A percentile compares a stretch with the other conserved stretches of the same genome.
Evolutionary conservation across 37 sponge, comb jelly and placozoan species (phyloP).

Genomic region (Hexactinellida sp.): DNA sequence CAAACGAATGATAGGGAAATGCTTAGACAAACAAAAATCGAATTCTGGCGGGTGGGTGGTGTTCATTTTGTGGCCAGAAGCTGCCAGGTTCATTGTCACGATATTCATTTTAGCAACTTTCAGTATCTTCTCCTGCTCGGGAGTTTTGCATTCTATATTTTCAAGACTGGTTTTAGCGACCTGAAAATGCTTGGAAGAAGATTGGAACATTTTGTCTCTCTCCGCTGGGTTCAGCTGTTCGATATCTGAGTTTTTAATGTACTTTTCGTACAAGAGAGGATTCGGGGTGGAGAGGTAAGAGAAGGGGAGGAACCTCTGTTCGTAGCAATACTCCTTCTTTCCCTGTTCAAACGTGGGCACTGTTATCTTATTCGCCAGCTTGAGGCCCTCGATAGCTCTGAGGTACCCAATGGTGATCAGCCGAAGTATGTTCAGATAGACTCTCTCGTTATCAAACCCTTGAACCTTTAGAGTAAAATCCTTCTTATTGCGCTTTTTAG

Average conservation of each 20-base stretch:
- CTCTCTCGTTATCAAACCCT: constrained; percentile 44
- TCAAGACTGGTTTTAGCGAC: constrained; percentile 51
- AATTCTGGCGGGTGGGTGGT: constrained; percentile 34
- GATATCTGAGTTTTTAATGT: constrained; percentile 32
- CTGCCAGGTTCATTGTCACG: constrained; percentile 71
- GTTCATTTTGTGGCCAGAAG: constrained; percentile 73
- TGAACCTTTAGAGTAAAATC: constrained; percentile 25
- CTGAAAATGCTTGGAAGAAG: constrained; percentile 35
- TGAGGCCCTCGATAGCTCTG: constrained; percentile 49
- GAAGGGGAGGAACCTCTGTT: constrained; percentile 62
- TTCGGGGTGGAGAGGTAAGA: constrained; percentile 51
- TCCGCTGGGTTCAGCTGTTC: constrained; percentile 36
- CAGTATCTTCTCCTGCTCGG: constrained; percentile 31
- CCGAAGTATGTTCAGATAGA: constrained; percentile 30
- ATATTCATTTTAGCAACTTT: constrained; percentile 81
- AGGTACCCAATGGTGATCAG: constrained; percentile 48
- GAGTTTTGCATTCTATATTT: constrained; percentile 16
- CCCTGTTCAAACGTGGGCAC: constrained; percentile 32
- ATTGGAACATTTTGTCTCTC: constrained; percentile 46
- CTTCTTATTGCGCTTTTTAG: constrained; percentile 37
- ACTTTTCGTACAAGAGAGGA: constrained; percentile 42
- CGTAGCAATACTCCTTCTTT: constrained; percentile 40
- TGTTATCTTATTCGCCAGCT: constrained; percentile 35
- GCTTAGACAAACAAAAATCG: constrained; percentile 67
- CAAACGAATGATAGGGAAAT: constrained; percentile 74